Percentiles rank a stretch among this genome's conserved stretches.
phyloP scores from a whole-genome alignment of 1,140 invertebrate species.

The Amyelois transitella region DNA sequence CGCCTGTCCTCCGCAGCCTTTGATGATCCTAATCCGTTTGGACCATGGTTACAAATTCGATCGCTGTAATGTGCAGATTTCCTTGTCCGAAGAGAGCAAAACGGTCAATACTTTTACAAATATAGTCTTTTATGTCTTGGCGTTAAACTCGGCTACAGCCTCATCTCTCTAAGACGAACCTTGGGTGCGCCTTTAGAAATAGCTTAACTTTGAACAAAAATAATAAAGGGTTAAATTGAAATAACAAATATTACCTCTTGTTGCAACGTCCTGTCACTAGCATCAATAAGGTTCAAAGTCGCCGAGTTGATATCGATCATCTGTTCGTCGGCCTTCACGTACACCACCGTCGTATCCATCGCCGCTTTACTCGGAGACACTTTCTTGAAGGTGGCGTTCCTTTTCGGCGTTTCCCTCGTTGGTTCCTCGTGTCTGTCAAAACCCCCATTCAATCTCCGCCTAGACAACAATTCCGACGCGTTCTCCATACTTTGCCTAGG shows the following conservation, averaged over 20 bases:
- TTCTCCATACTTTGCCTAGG: slow-evolving; percentile 59
- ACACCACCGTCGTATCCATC: slow-evolving; percentile 57
- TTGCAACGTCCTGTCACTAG: slow-evolving; percentile 38
- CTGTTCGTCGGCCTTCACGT: slow-evolving; percentile 49
- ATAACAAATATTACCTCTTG: slow-evolving; percentile 34
- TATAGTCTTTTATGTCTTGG: no score
- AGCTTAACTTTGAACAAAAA: no score
- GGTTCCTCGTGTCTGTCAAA: slow-evolving; percentile 38
- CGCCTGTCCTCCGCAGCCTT: no score
- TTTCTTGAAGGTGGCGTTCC: slow-evolving; percentile 68
- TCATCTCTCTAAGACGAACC: no score
- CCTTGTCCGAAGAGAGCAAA: no score
- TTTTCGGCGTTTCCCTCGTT: slow-evolving; percentile 55
- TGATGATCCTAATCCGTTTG: no score
- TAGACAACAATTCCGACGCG: slow-evolving; percentile 53
- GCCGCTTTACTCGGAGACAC: slow-evolving; percentile 39
- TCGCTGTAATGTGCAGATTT: no score
- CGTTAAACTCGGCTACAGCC: no score
- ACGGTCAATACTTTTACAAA: no score
- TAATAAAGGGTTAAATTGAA: neutral
- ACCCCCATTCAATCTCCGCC: slow-evolving; percentile 33
- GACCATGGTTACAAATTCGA: no score
- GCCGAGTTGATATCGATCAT: slow-evolving; percentile 67
- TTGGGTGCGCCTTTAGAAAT: no score
- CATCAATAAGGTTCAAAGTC: slow-evolving; percentile 54